Evolutionary conservation across 2,888 invertebrate genomes (phyloP).

Genomic region (Quadroppia sp.): DNA sequence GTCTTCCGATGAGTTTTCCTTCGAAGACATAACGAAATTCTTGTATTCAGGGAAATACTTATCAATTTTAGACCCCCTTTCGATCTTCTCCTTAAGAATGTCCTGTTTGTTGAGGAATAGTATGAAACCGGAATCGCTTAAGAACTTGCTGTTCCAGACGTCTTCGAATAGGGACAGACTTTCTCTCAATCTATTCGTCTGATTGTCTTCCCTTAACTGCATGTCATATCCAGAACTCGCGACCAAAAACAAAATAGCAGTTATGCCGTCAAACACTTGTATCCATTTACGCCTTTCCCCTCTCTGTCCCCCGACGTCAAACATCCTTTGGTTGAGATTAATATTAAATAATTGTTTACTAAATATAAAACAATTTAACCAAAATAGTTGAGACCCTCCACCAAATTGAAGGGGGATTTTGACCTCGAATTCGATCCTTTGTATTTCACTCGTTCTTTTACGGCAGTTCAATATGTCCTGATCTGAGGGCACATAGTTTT

Average conservation of each 20-base stretch:
- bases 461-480: conserved; percentile 71
- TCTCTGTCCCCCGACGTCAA: conserved; percentile 76
- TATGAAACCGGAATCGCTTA: conserved; percentile 69
- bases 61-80: conserved; percentile 62
- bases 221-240: conserved; percentile 77
- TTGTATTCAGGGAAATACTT: conserved; percentile 65
- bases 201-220: conserved; percentile 65
- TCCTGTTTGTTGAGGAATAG: conserved; percentile 80
- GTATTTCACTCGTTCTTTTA: conserved; percentile 67
- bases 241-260: conserved; percentile 73
- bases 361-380: conserved; percentile 50
- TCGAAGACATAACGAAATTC: conserved; percentile 17
- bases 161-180: conserved; percentile 68
- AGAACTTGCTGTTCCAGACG: conserved; percentile 71
- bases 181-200: conserved; percentile 68
- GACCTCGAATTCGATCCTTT: conserved; percentile 69
- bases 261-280: conserved; percentile 74
- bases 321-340: conserved; percentile 59
- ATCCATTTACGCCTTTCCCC: conserved; percentile 80
- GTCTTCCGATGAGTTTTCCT: conserved; percentile 54
- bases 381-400: conserved; percentile 66
- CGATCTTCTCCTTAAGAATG: conserved; percentile 66
- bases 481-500: conserved; percentile 66
- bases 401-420: conserved; percentile 67
- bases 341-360: neutral